These are phyloP conservation scores for Lepus townsendii DNA, from an alignment of 2,797 vertebrate genomes.

Conservation along the genomic window DNA sequence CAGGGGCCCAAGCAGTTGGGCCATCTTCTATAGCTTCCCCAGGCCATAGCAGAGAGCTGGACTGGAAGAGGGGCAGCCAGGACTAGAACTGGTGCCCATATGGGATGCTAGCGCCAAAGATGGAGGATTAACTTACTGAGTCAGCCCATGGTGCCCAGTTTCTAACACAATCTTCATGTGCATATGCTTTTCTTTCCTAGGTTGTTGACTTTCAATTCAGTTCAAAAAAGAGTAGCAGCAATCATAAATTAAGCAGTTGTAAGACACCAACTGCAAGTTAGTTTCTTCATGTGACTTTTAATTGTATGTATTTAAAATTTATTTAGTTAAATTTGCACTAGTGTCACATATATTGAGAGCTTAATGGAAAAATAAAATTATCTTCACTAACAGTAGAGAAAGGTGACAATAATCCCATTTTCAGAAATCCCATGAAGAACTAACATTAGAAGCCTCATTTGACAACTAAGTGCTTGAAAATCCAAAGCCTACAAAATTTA, in stretches of 20 bases:
- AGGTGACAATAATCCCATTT: conserved; percentile 18
- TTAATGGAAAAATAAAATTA: conserved; percentile 67
- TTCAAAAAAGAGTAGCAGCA: conserved; percentile 4
- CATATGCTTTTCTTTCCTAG: conserved; percentile 50
- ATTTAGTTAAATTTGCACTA: conserved; percentile 63
- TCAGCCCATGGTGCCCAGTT: not conserved
- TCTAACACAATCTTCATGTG: conserved; percentile 17
- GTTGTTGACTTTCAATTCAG: conserved; percentile 74
- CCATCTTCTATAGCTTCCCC: too few relatives aligned
- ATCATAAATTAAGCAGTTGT: conserved; percentile 63
- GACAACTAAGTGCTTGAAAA: not conserved
- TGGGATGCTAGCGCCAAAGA: too few relatives aligned
- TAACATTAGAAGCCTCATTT: not conserved
- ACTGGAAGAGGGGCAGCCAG: too few relatives aligned
- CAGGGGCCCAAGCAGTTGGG: too few relatives aligned
- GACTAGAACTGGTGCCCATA: too few relatives aligned
- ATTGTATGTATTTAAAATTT: conserved; percentile 53
- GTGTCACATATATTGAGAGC: not conserved
- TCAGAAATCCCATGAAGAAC: not conserved
- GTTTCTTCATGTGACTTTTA: conserved; percentile 62
- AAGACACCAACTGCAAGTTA: conserved; percentile 34
- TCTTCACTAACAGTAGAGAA: not conserved
- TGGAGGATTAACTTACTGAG: too few relatives aligned
- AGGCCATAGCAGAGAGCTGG: too few relatives aligned
- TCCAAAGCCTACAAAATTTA: not conserved